Evolutionary conservation across 1,140 invertebrate genomes (phyloP).

Genomic region (Whitmania pigra): DNA sequence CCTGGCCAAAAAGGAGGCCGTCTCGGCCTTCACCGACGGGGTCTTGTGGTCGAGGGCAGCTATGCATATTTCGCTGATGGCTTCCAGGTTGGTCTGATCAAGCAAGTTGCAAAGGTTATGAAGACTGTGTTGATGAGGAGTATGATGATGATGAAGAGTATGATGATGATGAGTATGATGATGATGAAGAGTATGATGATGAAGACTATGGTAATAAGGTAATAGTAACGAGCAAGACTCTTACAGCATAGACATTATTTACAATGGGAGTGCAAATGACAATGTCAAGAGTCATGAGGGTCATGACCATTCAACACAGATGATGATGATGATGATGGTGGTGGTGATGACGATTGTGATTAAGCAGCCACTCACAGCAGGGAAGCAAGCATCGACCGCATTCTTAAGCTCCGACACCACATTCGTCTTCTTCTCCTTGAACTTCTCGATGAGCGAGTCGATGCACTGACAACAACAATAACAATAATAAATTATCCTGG

Average conservation of each 20-base stretch:
- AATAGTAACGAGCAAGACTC: no score
- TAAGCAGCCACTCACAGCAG: constrained; percentile 50
- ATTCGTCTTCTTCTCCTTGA: constrained; percentile 90
- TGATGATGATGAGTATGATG: no score
- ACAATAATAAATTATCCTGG: no score
- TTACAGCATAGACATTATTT: not conserved
- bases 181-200: no score
- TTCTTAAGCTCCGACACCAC: constrained; percentile 73
- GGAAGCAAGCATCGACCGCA: constrained; percentile 78
- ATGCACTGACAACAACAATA: constrained; percentile 48
- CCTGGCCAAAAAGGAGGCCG: constrained; percentile 70
- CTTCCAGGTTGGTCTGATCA: constrained; percentile 66
- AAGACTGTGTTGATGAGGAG: not conserved
- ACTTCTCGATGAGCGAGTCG: constrained; percentile 75
- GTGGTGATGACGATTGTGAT: not conserved
- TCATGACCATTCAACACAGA: not conserved
- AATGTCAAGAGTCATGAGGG: not conserved
- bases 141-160: not conserved
- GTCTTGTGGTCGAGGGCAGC: constrained; percentile 85
- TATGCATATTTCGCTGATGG: constrained; percentile 68
- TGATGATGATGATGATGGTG: not conserved
- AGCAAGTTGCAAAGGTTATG: constrained; percentile 18
- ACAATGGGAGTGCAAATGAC: not conserved
- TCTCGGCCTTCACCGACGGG: constrained; percentile 83
- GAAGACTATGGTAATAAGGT: not conserved